Evolutionary conservation across 2,888 invertebrate genomes (phyloP), one percentile per base, ranked within the genome.

Genomic region (Tachina fera): DNA sequence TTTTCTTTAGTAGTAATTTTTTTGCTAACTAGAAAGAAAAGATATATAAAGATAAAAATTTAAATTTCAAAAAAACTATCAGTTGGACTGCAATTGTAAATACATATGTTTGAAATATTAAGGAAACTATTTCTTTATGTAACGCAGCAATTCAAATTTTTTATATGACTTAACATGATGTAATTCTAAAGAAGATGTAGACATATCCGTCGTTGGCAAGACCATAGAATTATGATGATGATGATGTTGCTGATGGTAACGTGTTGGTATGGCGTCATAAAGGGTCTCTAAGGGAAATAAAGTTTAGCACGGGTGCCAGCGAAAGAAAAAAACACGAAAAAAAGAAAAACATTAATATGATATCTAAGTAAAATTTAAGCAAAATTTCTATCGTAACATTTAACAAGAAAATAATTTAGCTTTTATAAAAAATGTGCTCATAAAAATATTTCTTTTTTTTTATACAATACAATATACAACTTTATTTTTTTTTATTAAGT

Each of bases 241-340:
- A 60, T 71, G 83, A 39, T 53, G 77, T 49, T 82, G 76, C 31
- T 77, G 83, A 72, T 86, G 71, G 83, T 80, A 86, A 72, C 83
- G 83, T 79, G 79, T 56, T 86, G 86, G 86, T 76, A 80, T 80
- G 86, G 86, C 86, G 79, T 86, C 86, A 51, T 86, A 86, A 76
- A 86, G 86, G 76, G 86, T 83, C 79, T 86, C 86, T 86, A 67
- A 14, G 22, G 1, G 49, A 61, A 76, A 71, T 11, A 72, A 71
- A 70, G 63, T 49, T n/a, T 60, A 83, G 43, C 31, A 31, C 65
- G 71, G 51, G 41, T 51, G 83, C 61, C 47, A 80, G 49, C 80
- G 72, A 82, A 74, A 49, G 39, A 75, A 83, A 70, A 53, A 67
- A 76, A 67, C 11, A 41, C 56, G 68, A 74, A 67, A 61, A 41